Evolutionary conservation across 2,888 invertebrate genomes (phyloP).

Genomic region (Apamea crenata): DNA sequence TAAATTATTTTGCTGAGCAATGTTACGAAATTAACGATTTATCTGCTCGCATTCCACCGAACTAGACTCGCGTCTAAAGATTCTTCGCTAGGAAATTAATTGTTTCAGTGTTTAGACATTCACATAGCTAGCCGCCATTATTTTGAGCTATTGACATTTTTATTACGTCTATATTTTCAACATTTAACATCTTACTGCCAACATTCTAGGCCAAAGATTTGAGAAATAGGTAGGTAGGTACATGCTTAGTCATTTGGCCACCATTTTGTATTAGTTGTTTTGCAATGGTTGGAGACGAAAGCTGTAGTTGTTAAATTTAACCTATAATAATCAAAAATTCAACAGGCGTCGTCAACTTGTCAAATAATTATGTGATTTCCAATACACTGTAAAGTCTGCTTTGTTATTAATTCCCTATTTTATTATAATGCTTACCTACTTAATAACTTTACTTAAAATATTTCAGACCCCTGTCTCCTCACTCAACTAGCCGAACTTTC

Average conservation of each 20-base stretch:
- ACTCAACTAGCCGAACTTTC: background rate
- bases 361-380: background rate
- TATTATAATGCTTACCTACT: slow-evolving; percentile 4
- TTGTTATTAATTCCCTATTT: slow-evolving; percentile 1
- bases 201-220: slow-evolving; percentile 16
- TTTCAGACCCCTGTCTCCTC: background rate
- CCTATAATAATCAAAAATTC: background rate
- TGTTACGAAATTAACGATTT: slow-evolving; percentile 18
- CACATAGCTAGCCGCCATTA: slow-evolving; percentile 30
- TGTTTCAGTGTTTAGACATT: slow-evolving; percentile 32
- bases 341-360: background rate
- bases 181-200: background rate
- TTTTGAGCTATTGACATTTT: slow-evolving; percentile 44
- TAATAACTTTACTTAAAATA: background rate
- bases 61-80: slow-evolving; percentile 12
- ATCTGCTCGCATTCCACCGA: slow-evolving; percentile 34
- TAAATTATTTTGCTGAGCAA: slow-evolving; percentile 17
- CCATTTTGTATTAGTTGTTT: background rate
- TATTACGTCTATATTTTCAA: slow-evolving; percentile 37
- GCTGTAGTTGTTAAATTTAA: background rate
- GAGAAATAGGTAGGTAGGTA: background rate
- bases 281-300: background rate
- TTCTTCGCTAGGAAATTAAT: slow-evolving; percentile 40
- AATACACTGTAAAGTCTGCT: background rate
- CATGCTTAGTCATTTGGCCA: background rate